Base-by-base conservation (phyloP, 2,113 vertebrate genomes). In the Melanotaenia duboulayi region DNA sequence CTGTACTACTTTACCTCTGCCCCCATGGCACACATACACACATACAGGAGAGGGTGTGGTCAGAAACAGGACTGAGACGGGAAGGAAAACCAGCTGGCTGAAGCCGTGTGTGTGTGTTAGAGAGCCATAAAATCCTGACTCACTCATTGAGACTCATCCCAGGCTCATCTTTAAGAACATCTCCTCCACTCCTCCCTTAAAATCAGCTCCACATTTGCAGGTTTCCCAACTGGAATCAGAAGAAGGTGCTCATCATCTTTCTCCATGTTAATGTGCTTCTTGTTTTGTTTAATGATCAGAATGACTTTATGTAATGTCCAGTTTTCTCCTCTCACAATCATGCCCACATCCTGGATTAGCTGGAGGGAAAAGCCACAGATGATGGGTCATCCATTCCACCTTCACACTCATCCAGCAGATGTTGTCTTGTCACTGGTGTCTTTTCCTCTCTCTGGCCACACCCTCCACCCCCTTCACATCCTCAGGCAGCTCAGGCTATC, bases 391-490 rank as follows among this genome's bases (percentile, higher is more conserved):
- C 70, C 52, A 2, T 39, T 23, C 32, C 48, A 3, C 42, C 13
- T 23, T 66, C 65, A 44, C 56, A 65, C 48, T 50, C 66, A 65
- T 66, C 32, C 39, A 40, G 16, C 25, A 56, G 6, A 7, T 65
- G 32, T 49, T 51, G 68, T 81, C 63, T 62, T 68, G 74, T 83
- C 78, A 50, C 77, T 77, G 83, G 71, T 84, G 80, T 81, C 62
- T 76, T 77, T 56, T 85, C 85, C 82, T 85, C 73, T 90, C 89
- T 91, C 89, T 92, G 91, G 87, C 87, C 85, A 77, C 83, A 68
- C 58, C 52, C 19, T 35, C 39, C 59, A 19, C 32, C 54, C 24
- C 50, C 58, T 20, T 37, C 63, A 28, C 74, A 59, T 17, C 48
- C 74, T 48, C 65, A 65, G 55, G 65, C 80, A 5, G 68, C 64